phyloP scores from a whole-genome alignment of 2,113 vertebrate species.

The Entomyzon cyanotis region DNA sequence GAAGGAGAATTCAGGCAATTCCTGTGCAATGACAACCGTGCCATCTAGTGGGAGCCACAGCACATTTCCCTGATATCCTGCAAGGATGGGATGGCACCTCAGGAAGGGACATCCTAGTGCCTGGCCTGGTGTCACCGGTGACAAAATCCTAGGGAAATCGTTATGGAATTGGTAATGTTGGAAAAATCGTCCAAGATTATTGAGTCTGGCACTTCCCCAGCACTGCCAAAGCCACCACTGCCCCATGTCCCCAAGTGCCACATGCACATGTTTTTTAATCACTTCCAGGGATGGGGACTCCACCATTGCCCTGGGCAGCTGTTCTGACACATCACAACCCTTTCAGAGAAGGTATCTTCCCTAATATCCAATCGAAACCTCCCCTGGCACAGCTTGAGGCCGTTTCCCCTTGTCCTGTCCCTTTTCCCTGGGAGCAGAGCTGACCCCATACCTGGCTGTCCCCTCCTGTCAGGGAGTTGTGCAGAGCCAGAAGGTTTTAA shows the following conservation, averaged over 20 bases:
- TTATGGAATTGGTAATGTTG: not conserved
- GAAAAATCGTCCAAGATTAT: not conserved
- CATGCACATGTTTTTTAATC: not conserved
- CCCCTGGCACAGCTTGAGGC: rapidly evolving
- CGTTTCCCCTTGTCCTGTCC: rapidly evolving
- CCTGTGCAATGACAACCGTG: not conserved
- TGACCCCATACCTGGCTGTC: rapidly evolving
- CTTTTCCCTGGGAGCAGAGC: not conserved
- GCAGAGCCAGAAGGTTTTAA: not conserved
- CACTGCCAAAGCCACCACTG: not conserved
- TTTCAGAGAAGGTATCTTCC: not conserved
- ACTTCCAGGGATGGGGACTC: not conserved
- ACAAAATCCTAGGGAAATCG: not conserved
- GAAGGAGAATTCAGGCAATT: not conserved
- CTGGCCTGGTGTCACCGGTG: not conserved
- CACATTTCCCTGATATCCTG: not conserved
- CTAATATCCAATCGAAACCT: not conserved
- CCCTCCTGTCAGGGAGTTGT: not conserved
- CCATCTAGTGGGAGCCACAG: constrained; percentile 41
- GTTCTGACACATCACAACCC: rapidly evolving
- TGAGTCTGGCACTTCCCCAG: rapidly evolving
- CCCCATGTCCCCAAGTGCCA: not conserved
- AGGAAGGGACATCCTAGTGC: not conserved
- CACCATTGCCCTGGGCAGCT: not conserved
- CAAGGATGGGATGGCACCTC: not conserved